Conservation (phyloP, 2,113 vertebrate species). For the Platichthys stellatus region DNA sequence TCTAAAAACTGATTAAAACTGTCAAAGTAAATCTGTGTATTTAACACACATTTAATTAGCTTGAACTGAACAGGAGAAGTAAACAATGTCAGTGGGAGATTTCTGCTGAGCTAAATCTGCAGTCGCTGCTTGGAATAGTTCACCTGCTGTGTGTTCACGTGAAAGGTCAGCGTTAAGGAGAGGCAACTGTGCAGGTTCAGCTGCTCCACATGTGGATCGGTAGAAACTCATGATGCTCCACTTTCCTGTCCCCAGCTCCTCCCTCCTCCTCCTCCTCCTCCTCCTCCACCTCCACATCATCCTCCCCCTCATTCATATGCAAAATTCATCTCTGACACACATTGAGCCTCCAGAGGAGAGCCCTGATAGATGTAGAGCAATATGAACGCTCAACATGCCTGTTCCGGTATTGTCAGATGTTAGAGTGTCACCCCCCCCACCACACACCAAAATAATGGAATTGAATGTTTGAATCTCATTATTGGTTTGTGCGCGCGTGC, state of each 20-base stretch:
- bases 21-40: not conserved
- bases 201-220: slow-evolving; percentile 34
- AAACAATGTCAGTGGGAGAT: not conserved
- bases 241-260: slow-evolving; percentile 46
- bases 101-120: not conserved
- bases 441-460: slow-evolving; percentile 45
- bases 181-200: slow-evolving; percentile 49
- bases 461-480: slow-evolving; percentile 56
- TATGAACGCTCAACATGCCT: slow-evolving; percentile 24
- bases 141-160: not conserved
- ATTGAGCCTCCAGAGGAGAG: slow-evolving; percentile 57
- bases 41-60: slow-evolving; percentile 2
- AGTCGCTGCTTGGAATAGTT: not conserved
- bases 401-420: slow-evolving; percentile 33
- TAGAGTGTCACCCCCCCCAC: slow-evolving; percentile 1
- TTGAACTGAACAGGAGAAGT: not conserved
- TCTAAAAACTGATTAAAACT: not conserved
- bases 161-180: slow-evolving; percentile 28
- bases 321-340: slow-evolving; percentile 69
- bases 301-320: slow-evolving; percentile 66
- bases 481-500: slow-evolving; percentile 4
- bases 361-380: slow-evolving; percentile 23
- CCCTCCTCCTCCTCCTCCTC: slow-evolving; percentile 28
- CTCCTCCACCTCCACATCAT: slow-evolving; percentile 19
- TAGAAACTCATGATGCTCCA: slow-evolving; percentile 57